Percentiles rank a stretch among this genome's conserved stretches.
Evolutionary conservation across 2,797 vertebrate genomes (phyloP).

Genomic region (Onychomys torridus): DNA sequence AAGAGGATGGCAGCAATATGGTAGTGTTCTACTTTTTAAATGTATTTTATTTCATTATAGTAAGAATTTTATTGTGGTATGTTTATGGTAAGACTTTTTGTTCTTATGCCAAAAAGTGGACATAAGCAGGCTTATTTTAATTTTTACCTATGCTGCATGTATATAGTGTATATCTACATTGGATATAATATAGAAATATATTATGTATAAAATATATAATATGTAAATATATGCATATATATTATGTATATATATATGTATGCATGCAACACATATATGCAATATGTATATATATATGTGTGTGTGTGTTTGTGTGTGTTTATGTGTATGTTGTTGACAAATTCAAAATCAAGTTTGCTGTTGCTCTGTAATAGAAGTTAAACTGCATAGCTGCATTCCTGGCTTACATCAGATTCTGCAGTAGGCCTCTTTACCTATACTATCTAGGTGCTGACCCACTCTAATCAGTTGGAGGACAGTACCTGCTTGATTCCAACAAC

Average conservation of each 20-base stretch:
- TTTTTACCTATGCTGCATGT: slow-evolving; percentile 13
- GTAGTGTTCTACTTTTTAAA: not conserved
- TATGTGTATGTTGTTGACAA: not conserved
- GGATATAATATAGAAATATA: too few relatives aligned
- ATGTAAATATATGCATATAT: not conserved
- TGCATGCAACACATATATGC: not conserved
- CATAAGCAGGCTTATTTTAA: not conserved
- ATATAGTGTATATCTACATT: too few relatives aligned
- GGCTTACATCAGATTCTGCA: not conserved
- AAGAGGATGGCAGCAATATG: not conserved
- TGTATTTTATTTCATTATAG: not conserved
- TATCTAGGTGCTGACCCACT: not conserved
- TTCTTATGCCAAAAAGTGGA: not conserved
- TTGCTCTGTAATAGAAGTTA: not conserved
- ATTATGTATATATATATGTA: not conserved
- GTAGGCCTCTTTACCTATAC: not conserved
- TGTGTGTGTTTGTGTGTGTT: not conserved
- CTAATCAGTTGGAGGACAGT: not conserved
- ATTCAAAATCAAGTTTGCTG: not conserved
- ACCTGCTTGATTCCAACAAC: not conserved
- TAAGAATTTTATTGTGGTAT: not conserved
- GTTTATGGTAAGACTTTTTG: not conserved
- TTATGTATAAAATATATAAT: too few relatives aligned
- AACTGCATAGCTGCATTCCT: not conserved
- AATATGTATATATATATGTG: not conserved